phyloP scores from a whole-genome alignment of 2,797 vertebrate genomes.

The Onychomys arenicola region DNA sequence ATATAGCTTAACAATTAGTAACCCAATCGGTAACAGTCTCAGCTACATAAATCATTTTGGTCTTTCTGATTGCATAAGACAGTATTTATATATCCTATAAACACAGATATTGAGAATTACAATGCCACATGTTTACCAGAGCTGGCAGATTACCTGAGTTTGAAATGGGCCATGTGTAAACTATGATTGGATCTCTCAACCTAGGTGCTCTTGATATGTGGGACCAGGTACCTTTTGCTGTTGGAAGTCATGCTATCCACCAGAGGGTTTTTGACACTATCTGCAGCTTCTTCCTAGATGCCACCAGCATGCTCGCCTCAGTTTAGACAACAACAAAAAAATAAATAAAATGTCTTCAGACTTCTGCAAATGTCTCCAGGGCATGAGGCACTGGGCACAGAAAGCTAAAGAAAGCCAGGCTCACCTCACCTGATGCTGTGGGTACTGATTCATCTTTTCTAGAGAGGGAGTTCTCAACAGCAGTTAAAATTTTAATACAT shows the following conservation, averaged over 20 bases:
- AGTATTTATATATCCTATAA: not conserved
- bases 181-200: not conserved
- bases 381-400: not conserved
- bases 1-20: conserved; percentile 6
- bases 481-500: conserved; percentile 43
- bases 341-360: not conserved
- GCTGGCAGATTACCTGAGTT: not conserved
- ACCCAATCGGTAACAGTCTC: not conserved
- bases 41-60: conserved; percentile 12
- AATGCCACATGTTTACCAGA: not conserved
- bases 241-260: not conserved
- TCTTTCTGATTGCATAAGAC: not conserved
- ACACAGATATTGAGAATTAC: not conserved
- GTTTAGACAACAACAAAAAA: not conserved
- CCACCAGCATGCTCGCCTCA: not conserved
- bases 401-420: not conserved
- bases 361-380: not conserved
- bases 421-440: not conserved
- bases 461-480: not conserved
- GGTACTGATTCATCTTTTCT: not conserved
- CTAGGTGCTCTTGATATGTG: not conserved
- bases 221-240: not conserved
- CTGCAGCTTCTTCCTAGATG: not conserved
- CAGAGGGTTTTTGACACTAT: not conserved
- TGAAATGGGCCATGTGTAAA: not conserved